Evolutionary conservation across 2,113 vertebrate species (phyloP).

Genomic region (Periophthalmus modestus): DNA sequence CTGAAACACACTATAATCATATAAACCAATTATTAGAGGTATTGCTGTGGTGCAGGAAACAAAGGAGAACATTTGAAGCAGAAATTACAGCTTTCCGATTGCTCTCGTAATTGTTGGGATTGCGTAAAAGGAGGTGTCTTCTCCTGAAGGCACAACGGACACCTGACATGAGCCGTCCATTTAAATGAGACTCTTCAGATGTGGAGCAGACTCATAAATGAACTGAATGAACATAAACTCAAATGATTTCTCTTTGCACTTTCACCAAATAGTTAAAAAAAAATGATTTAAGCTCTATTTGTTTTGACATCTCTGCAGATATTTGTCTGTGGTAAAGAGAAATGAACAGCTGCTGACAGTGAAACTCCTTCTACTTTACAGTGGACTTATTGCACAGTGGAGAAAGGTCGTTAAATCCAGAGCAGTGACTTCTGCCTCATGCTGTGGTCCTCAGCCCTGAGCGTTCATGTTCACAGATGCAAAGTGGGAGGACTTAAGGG

Average conservation of each 20-base stretch:
- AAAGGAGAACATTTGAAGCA: background rate
- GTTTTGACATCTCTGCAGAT: background rate
- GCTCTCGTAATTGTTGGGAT: conserved; percentile 2
- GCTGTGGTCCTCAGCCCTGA: background rate
- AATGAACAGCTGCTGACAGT: background rate
- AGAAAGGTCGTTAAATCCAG: background rate
- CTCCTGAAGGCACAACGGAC: conserved; percentile 7
- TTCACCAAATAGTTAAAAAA: background rate
- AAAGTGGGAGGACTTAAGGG: conserved; percentile 64
- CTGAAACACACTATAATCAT: background rate
- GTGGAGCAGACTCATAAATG: conserved; percentile 2
- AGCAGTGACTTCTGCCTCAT: background rate
- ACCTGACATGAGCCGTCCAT: background rate
- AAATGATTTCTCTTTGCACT: background rate
- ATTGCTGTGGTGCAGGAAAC: background rate
- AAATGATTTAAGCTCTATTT: background rate
- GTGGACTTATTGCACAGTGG: background rate
- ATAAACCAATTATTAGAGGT: background rate
- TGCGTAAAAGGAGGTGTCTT: background rate
- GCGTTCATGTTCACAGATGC: conserved; percentile 37
- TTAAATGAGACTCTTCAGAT: conserved; percentile 2
- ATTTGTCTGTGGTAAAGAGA: background rate
- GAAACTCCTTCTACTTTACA: background rate
- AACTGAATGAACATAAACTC: no score
- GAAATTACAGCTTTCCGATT: background rate